phyloP scores from a whole-genome alignment of 2,797 vertebrate species.

The Eremophila alpestris region DNA sequence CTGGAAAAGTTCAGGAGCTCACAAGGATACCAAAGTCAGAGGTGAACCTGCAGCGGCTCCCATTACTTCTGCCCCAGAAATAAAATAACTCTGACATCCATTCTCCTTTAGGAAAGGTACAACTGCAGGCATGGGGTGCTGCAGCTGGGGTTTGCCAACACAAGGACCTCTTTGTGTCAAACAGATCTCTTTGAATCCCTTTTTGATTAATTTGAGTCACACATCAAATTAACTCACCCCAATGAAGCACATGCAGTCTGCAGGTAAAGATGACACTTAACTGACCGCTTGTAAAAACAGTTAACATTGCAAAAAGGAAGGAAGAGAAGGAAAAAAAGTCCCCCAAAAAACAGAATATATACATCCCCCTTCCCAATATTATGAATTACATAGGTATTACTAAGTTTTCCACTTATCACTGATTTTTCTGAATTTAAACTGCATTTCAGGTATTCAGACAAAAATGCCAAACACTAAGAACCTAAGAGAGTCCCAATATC shows the following conservation, averaged over 20 bases:
- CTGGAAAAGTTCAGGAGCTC: neutral
- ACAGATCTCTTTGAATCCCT: neutral
- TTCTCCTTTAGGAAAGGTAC: neutral
- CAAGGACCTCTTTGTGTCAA: neutral
- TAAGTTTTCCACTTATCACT: neutral
- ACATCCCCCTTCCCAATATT: neutral
- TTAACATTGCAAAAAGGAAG: neutral
- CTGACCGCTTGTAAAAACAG: neutral
- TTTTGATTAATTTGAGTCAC: no score
- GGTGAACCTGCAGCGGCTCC: neutral
- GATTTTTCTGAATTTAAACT: neutral
- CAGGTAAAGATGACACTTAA: neutral
- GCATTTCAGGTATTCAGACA: neutral
- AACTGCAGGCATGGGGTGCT: neutral
- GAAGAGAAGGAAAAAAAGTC: accelerated
- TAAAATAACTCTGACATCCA: neutral
- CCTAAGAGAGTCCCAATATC: neutral
- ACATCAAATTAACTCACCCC: neutral
- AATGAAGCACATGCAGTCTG: neutral
- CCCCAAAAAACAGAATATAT: accelerated
- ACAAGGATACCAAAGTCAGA: neutral
- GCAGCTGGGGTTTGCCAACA: neutral
- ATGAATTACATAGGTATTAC: neutral
- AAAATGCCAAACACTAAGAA: neutral
- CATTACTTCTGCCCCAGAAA: neutral